Percentiles rank a stretch among this genome's conserved stretches.
Conservation (phyloP, 2,888 invertebrate species). For the Cordilura impudica region DNA sequence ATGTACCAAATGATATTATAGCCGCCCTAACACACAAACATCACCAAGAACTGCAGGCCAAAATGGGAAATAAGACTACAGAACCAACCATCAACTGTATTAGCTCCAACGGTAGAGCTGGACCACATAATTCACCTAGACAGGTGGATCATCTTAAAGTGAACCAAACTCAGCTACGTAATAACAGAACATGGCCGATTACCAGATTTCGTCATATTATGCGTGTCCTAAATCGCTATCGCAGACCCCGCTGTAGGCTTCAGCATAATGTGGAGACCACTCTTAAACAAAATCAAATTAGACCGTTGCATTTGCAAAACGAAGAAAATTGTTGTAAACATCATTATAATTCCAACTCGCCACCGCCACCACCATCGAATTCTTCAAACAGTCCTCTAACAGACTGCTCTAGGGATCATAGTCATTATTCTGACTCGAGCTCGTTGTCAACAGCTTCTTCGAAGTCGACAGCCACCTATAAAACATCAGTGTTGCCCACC, state of each 20-base stretch:
- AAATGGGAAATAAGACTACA: slow-evolving; percentile 61
- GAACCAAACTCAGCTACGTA: slow-evolving; percentile 49
- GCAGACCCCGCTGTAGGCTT: slow-evolving; percentile 74
- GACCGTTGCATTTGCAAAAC: slow-evolving; percentile 72
- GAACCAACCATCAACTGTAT: slow-evolving; percentile 67
- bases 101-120: slow-evolving; percentile 62
- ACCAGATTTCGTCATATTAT: slow-evolving; percentile 75
- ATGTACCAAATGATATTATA: slow-evolving; percentile 79
- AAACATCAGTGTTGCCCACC: slow-evolving; percentile 74
- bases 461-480: slow-evolving; percentile 64
- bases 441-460: slow-evolving; percentile 57
- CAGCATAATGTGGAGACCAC: slow-evolving; percentile 60
- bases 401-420: slow-evolving; percentile 67
- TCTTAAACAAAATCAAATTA: slow-evolving; percentile 77
- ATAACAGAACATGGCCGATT: slow-evolving; percentile 72
- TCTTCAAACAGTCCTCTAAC: slow-evolving; percentile 30
- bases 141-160: slow-evolving; percentile 56
- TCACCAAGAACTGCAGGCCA: slow-evolving; percentile 64
- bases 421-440: slow-evolving; percentile 64
- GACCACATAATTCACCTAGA: slow-evolving; percentile 59
- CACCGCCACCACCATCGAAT: slow-evolving; percentile 36
- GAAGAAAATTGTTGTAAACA: slow-evolving; percentile 61
- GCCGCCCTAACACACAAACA: slow-evolving; percentile 74
- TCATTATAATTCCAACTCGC: slow-evolving; percentile 36
- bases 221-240: slow-evolving; percentile 76